These are phyloP conservation scores for Petrolisthes cinctipes DNA, from an alignment of 2,888 invertebrate genomes.

Conservation along the genomic window DNA sequence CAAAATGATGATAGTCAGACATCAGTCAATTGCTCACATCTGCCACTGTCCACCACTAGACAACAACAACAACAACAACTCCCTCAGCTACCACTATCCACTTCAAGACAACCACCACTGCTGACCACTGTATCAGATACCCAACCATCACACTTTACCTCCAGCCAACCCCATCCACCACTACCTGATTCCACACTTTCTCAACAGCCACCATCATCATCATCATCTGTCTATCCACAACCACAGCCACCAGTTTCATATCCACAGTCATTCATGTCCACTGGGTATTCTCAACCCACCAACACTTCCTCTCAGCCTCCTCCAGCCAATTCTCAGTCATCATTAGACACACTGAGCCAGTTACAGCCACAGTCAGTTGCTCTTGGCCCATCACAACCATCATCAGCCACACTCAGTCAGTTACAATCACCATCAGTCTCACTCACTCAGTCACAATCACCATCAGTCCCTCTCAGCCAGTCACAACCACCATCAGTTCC, in stretches of 20 bases:
- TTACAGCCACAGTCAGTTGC: no score
- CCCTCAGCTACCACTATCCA: slow-evolving; percentile 8
- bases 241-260: slow-evolving; percentile 20
- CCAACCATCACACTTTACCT: slow-evolving; percentile 7
- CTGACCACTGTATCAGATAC: background rate
- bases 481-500: no score
- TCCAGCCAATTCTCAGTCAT: no score
- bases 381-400: no score
- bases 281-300: background rate
- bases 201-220: background rate
- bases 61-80: background rate
- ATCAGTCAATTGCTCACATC: slow-evolving; percentile 47
- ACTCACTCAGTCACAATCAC: no score
- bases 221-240: slow-evolving; percentile 20
- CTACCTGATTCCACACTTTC: background rate
- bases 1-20: slow-evolving; percentile 55
- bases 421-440: no score
- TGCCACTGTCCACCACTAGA: background rate
- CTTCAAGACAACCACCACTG: background rate
- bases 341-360: no score
- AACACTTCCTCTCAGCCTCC: no score
- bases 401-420: no score
- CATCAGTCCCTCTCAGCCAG: no score
- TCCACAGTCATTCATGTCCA: slow-evolving; percentile 9
- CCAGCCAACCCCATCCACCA: slow-evolving; percentile 42